Percentiles rank a stretch among this genome's conserved stretches.
phyloP scores from a whole-genome alignment of 2,113 vertebrate species.

The Hippocampus zosterae region DNA sequence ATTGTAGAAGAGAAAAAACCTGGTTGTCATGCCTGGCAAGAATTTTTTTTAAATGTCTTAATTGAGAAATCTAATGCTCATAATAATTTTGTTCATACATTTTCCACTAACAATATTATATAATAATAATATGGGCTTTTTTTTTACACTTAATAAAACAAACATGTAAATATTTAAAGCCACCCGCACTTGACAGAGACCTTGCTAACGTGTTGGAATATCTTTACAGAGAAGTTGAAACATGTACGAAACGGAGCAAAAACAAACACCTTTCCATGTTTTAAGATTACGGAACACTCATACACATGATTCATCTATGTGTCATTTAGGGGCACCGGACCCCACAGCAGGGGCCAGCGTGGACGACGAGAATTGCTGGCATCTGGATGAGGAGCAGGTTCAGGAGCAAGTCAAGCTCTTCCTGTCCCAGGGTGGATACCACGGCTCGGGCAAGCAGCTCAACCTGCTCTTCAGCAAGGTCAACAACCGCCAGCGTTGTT shows the following conservation, averaged over 20 bases:
- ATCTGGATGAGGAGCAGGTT: conserved; percentile 98
- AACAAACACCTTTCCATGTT: background rate
- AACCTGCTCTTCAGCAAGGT: conserved; percentile 99
- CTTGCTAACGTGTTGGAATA: too few relatives aligned
- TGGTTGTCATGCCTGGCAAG: too few relatives aligned
- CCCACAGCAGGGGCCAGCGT: conserved; percentile 97
- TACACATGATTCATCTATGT: background rate
- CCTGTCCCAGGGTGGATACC: conserved; percentile 96
- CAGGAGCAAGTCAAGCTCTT: conserved; percentile 99
- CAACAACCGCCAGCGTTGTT: conserved; percentile 32
- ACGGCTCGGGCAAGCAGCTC: conserved; percentile 98
- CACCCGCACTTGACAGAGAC: too few relatives aligned
- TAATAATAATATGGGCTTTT: background rate
- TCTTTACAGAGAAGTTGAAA: too few relatives aligned
- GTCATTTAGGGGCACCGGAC: conserved; percentile 87
- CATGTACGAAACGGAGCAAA: too few relatives aligned
- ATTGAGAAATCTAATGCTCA: too few relatives aligned
- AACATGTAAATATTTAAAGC: background rate
- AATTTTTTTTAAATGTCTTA: too few relatives aligned
- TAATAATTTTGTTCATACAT: too few relatives aligned
- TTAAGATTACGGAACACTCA: background rate
- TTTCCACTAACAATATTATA: too few relatives aligned
- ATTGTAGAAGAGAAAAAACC: too few relatives aligned
- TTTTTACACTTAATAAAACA: background rate
- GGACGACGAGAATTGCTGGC: conserved; percentile 99